These are phyloP conservation scores for Gobiocypris rarus DNA, from an alignment of 2,113 vertebrate genomes.

Conservation along the genomic window DNA sequence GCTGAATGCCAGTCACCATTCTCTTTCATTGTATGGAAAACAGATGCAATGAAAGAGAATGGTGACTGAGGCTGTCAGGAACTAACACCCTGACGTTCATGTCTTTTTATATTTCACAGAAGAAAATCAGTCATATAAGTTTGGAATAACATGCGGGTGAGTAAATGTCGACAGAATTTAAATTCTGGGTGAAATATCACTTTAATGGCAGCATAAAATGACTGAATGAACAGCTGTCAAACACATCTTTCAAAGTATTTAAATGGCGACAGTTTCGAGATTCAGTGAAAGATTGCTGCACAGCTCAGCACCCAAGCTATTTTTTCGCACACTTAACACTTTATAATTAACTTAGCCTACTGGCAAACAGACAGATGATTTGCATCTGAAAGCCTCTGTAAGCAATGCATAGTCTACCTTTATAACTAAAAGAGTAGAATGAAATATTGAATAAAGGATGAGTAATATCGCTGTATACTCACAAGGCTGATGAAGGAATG, in stretches of 20 bases:
- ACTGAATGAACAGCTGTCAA: neutral
- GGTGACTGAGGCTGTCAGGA: neutral
- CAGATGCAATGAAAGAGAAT: neutral
- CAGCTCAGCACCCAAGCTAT: neutral
- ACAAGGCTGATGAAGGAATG: conserved; percentile 44
- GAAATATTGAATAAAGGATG: no score
- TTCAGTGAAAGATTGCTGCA: neutral
- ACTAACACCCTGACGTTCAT: neutral
- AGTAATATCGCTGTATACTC: conserved; percentile 27
- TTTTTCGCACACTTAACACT: neutral
- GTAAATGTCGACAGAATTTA: neutral
- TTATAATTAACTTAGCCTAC: neutral
- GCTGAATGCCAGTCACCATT: neutral
- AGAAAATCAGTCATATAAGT: neutral
- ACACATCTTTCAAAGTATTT: neutral
- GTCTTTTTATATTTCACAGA: neutral
- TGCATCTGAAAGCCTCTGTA: neutral
- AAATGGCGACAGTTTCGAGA: neutral
- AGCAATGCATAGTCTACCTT: neutral
- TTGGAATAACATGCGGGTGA: neutral
- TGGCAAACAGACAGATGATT: neutral
- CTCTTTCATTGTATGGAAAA: neutral
- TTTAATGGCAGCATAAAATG: neutral
- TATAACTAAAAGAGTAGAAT: neutral
- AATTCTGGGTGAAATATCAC: neutral